Base-by-base conservation (phyloP, 2,888 invertebrate genomes). In the Sarcophaga variegata region DNA sequence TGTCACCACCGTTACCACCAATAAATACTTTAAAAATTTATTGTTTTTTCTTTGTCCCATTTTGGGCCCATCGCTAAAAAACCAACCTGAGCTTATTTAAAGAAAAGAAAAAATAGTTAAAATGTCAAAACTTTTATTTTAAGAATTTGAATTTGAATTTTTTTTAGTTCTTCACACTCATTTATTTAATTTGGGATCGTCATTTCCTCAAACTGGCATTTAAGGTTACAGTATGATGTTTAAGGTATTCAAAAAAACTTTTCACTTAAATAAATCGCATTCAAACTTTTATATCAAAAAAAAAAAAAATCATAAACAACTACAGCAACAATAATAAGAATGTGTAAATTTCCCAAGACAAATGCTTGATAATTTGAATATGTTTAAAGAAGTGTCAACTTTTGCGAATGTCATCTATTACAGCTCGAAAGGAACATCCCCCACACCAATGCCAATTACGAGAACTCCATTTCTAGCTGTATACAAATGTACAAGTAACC, bases 181-280 rank as follows among this genome's bases (percentile, higher is more conserved):
- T 17, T 45, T 54, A 20, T 27, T 47, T 60, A 37, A 37, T 5
- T 0, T 20, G n/a, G 4, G 22, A 75, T 60, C n/a, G 67, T 62
- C 11, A 59, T 76, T 71, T 71, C 45, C 27, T 17, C 59, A 70
- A 70, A 45, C 49, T 79, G 70, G 75, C 79, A 71, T 49, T 71
- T 54, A 45, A 76, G 66, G 76, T 83, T 45, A 66, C 14, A 66
- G 64, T 47, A 27, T 78, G 77, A 37, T 63, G 62, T 63, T 37
- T 74, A 45, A 85, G 80, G 81, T 81, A 78, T 70, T 79, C 22
- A 49, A 76, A 81, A 22, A 22, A 22, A 80, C 82, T 86, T 86
- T 82, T 83, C 64, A 79, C 76, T 83, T 79, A 80, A 86, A 86
- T 83, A 86, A 86, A 83, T 86, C 80, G 83, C 76, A 86, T 69